Conservation (phyloP, 1,140 invertebrate genomes). For the Lepidurus couesii region DNA sequence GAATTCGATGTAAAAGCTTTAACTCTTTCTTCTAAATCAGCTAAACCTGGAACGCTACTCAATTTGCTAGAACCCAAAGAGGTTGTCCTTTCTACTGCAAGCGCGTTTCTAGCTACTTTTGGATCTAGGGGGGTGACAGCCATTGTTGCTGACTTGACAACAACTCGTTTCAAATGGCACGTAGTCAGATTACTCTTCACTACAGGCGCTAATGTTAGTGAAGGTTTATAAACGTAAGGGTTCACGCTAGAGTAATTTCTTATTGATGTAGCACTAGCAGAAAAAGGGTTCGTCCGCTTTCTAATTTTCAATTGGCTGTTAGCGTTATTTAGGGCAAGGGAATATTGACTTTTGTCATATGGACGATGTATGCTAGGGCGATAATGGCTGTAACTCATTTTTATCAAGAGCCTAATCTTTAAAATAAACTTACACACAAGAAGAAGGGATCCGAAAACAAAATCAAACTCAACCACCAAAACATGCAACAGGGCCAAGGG, state of each 20-base stretch:
- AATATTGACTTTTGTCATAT: not conserved
- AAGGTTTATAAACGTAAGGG: not conserved
- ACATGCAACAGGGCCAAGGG: slow-evolving; percentile 1
- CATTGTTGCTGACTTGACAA: too few relatives aligned
- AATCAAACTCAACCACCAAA: not conserved
- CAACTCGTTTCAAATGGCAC: not conserved
- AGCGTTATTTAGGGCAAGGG: not conserved
- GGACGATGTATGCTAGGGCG: not conserved
- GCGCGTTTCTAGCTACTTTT: not conserved
- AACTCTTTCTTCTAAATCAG: not conserved
- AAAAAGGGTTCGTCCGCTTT: not conserved
- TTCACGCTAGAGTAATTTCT: not conserved
- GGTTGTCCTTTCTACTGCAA: not conserved
- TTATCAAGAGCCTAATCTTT: not conserved
- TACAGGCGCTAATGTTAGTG: not conserved
- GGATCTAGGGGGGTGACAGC: too few relatives aligned
- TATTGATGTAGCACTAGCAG: not conserved
- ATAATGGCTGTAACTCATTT: not conserved
- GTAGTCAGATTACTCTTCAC: not conserved
- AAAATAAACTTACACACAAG: not conserved
- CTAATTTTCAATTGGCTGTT: not conserved
- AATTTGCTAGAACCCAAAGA: not conserved
- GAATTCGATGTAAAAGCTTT: not conserved
- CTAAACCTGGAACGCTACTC: not conserved
- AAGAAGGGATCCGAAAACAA: not conserved